phyloP scores from a whole-genome alignment of 2,113 vertebrate genomes.

The Tachuris rubrigastra region DNA sequence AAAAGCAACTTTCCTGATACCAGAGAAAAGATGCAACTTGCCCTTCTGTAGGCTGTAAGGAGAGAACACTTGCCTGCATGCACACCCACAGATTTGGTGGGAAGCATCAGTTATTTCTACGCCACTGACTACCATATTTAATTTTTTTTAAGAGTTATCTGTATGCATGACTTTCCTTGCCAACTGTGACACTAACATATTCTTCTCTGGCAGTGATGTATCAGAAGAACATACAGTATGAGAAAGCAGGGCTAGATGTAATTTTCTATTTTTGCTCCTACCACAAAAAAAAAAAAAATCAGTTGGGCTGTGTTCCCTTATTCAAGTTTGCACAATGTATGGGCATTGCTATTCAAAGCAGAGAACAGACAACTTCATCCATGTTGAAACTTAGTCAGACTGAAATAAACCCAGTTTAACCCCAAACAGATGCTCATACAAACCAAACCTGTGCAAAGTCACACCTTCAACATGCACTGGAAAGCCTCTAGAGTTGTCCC shows the following conservation, averaged over 20 bases:
- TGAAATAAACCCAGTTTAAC: neutral
- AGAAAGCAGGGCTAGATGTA: neutral
- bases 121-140: neutral
- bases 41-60: neutral
- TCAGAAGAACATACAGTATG: neutral
- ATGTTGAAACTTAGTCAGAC: neutral
- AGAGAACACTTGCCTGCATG: neutral
- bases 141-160: neutral
- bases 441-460: neutral
- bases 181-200: accelerated
- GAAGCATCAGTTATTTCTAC: neutral
- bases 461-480: neutral
- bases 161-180: neutral
- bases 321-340: neutral
- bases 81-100: neutral
- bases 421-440: neutral
- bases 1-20: neutral
- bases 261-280: neutral
- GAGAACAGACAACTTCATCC: neutral
- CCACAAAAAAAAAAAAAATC: neutral
- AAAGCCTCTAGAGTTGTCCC: neutral
- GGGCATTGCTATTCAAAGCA: neutral
- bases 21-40: neutral
- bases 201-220: neutral
- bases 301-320: neutral